phyloP scores from a whole-genome alignment of 2,113 vertebrate genomes.

The Chascanopsetta lugubris region DNA sequence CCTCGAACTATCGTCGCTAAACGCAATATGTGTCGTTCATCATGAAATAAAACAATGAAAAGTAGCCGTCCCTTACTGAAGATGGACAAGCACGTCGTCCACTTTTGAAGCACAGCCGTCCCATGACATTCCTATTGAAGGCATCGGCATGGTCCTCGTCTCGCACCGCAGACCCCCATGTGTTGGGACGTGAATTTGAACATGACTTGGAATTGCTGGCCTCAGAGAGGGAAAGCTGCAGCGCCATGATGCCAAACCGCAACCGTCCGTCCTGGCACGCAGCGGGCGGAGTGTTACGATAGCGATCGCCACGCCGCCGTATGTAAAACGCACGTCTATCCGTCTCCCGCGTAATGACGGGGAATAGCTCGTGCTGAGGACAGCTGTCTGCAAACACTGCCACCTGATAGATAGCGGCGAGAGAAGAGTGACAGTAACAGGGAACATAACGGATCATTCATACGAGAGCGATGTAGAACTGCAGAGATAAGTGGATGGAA shows the following conservation, averaged over 20 bases:
- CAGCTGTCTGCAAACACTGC: conserved; percentile 46
- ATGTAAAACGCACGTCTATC: conserved; percentile 19
- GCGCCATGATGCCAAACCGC: not conserved
- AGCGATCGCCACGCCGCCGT: conserved; percentile 10
- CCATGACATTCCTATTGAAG: not conserved
- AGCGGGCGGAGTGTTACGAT: conserved; percentile 24
- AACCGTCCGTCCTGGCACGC: not conserved
- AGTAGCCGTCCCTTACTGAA: too few relatives aligned
- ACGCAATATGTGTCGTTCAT: too few relatives aligned
- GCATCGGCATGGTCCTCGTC: not conserved
- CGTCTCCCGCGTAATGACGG: conserved; percentile 37
- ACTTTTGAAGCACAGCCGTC: not conserved
- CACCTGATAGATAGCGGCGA: conserved; percentile 41
- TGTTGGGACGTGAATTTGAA: conserved; percentile 1
- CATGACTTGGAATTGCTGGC: conserved; percentile 12
- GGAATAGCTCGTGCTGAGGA: conserved; percentile 35
- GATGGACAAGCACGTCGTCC: not conserved
- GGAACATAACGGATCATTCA: conserved; percentile 48
- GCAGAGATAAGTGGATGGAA: conserved; percentile 23
- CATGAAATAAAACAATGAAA: too few relatives aligned
- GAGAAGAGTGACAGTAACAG: conserved; percentile 36
- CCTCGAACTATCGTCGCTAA: too few relatives aligned
- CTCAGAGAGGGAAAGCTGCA: not conserved
- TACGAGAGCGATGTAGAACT: conserved; percentile 20
- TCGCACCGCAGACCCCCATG: not conserved